These are phyloP conservation scores for Lagocephalus sceleratus DNA, from an alignment of 2,797 vertebrate species.

Conservation along the genomic window DNA sequence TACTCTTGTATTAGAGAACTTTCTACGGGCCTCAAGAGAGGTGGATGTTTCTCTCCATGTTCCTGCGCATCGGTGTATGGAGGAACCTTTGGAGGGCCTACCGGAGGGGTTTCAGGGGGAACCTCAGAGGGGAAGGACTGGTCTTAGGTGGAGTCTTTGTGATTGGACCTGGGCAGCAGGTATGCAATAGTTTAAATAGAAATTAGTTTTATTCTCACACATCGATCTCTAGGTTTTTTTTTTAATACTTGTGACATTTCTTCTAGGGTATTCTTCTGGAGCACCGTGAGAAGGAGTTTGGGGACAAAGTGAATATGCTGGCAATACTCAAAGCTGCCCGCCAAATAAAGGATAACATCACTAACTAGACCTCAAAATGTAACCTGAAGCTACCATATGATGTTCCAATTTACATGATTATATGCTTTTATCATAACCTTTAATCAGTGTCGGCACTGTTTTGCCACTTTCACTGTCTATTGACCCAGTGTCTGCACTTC, in stretches of 20 bases:
- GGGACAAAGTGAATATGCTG: constrained; percentile 81
- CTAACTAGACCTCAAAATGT: constrained; percentile 29
- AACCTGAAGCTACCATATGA: background rate
- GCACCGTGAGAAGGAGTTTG: constrained; percentile 93
- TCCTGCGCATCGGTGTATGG: constrained; percentile 83
- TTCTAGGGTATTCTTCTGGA: constrained; percentile 88
- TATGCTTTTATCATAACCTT: background rate
- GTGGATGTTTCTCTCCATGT: constrained; percentile 79
- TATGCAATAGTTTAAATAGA: constrained; percentile 35
- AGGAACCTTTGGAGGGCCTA: constrained; percentile 81
- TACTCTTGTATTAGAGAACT: constrained; percentile 72
- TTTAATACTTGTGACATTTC: constrained; percentile 2
- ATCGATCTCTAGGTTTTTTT: background rate
- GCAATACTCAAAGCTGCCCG: constrained; percentile 81
- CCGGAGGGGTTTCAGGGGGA: constrained; percentile 81
- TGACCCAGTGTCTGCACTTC: constrained; percentile 5
- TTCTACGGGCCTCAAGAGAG: constrained; percentile 85
- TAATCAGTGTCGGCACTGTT: no score
- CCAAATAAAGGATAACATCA: constrained; percentile 61
- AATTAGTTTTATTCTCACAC: background rate
- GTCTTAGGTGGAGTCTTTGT: constrained; percentile 88
- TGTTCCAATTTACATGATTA: constrained; percentile 1
- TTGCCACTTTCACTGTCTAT: constrained; percentile 15
- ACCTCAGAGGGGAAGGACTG: constrained; percentile 85
- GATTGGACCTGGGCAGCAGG: constrained; percentile 83